phyloP scores from a whole-genome alignment of 2,888 invertebrate genomes.

The Stenotaenia linearis region DNA sequence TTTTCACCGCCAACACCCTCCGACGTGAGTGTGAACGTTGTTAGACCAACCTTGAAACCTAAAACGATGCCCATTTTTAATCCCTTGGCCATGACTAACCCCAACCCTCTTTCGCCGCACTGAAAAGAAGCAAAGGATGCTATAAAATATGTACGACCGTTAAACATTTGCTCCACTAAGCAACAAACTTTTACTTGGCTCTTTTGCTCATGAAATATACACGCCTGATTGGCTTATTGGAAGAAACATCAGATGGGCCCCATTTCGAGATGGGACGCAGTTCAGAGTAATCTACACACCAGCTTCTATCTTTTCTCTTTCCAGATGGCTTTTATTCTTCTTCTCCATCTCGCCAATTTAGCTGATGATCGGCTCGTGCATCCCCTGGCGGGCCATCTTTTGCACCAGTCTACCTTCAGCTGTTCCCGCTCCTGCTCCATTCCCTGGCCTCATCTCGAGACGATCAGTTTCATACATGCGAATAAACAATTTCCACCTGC shows the following conservation, averaged over 20 bases:
- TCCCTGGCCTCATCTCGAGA: neutral
- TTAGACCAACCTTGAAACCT: neutral
- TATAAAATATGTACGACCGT: neutral
- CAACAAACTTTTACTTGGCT: constrained; percentile 19
- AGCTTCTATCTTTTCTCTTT: constrained; percentile 13
- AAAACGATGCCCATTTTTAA: constrained; percentile 10
- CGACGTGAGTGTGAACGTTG: neutral
- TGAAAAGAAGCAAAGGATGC: neutral
- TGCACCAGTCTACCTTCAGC: constrained; percentile 13
- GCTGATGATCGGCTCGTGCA: constrained; percentile 12
- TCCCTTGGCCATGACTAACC: neutral
- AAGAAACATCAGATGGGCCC: constrained; percentile 8
- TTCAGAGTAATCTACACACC: constrained; percentile 12
- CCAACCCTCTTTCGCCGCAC: neutral
- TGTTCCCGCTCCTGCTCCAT: neutral
- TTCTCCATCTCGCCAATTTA: constrained; percentile 15
- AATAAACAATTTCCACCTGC: constrained; percentile 19
- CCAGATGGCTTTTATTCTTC: constrained; percentile 19
- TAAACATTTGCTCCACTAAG: neutral
- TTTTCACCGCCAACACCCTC: neutral
- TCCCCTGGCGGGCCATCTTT: constrained; percentile 13
- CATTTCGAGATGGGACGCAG: constrained; percentile 11
- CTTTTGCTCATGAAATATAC: constrained; percentile 9
- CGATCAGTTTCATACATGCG: constrained; percentile 8
- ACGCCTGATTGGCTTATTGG: constrained; percentile 19